Conservation (phyloP, 1,140 invertebrate species). For the Drosophila rufa region DNA sequence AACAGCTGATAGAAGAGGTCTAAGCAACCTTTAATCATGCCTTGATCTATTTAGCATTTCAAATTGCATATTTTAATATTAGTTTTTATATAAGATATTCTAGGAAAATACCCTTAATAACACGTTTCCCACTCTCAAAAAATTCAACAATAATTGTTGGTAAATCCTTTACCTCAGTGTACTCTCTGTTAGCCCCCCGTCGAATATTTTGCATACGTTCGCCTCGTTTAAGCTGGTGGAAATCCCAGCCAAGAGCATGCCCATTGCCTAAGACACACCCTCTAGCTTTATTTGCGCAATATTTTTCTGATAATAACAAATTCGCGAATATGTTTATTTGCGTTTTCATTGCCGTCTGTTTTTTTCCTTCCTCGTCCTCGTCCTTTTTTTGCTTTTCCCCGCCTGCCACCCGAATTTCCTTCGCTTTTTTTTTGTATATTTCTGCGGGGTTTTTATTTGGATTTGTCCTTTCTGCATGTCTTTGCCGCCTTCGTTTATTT, state of each 20-base stretch:
- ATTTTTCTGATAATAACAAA: constrained; percentile 84
- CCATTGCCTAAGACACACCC: constrained; percentile 19
- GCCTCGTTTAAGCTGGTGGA: constrained; percentile 43
- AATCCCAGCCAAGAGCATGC: constrained; percentile 10
- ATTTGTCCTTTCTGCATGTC: constrained; percentile 53
- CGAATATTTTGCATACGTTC: constrained; percentile 65
- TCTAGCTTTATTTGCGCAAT: constrained; percentile 74
- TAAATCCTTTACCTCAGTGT: not conserved
- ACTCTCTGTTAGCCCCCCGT: not conserved
- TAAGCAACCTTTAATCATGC: too few species aligned
- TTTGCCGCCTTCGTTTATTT: constrained; percentile 24
- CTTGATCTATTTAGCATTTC: too few species aligned
- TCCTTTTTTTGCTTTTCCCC: constrained; percentile 14
- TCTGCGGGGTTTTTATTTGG: constrained; percentile 53
- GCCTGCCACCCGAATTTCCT: constrained; percentile 11
- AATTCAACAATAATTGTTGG: too few species aligned
- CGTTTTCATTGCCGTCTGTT: constrained; percentile 75
- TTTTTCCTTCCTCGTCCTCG: constrained; percentile 8
- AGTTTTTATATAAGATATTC: not conserved
- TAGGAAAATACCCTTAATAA: too few species aligned
- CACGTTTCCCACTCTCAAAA: too few species aligned
- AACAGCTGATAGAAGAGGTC: too few species aligned
- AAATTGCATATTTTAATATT: too few species aligned
- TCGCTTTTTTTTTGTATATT: constrained; percentile 21
- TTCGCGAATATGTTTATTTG: constrained; percentile 83